Percentiles rank a stretch among this genome's conserved stretches.
phyloP scores from a whole-genome alignment of 2,888 invertebrate genomes.

The Ametastegia equiseti region DNA sequence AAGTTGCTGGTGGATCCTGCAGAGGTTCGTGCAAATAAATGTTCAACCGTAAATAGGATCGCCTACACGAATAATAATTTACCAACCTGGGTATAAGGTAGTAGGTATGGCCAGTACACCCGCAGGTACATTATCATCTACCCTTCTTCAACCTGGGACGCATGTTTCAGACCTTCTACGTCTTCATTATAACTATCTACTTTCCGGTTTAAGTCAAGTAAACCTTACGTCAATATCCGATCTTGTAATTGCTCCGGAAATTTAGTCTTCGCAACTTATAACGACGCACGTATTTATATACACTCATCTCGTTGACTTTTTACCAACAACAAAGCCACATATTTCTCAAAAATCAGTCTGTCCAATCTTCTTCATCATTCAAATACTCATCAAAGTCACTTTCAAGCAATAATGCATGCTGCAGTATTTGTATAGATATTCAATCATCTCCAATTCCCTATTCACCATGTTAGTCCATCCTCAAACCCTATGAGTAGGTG shows the following conservation, averaged over 20 bases:
- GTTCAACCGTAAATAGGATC: not conserved
- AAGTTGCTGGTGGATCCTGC: not conserved
- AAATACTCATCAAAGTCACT: too few species aligned
- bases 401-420: too few species aligned
- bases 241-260: slow-evolving; percentile 4
- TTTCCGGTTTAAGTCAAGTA: not conserved
- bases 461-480: too few species aligned
- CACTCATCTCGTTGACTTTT: not conserved
- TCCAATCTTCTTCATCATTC: too few species aligned
- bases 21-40: slow-evolving; percentile 15
- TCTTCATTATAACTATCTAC: not conserved
- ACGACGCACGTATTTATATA: not conserved
- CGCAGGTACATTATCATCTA: not conserved
- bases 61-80: not conserved
- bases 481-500: too few species aligned
- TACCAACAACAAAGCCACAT: not conserved
- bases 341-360: too few species aligned
- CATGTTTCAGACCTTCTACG: not conserved
- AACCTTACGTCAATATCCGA: not conserved
- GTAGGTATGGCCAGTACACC: not conserved
- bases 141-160: not conserved
- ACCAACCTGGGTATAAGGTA: not conserved
- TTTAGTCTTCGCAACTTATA: not conserved
- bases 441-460: too few species aligned
- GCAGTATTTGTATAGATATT: too few species aligned